Evolutionary conservation across 2,797 vertebrate genomes (phyloP).

Genomic region (Peromyscus eremicus): DNA sequence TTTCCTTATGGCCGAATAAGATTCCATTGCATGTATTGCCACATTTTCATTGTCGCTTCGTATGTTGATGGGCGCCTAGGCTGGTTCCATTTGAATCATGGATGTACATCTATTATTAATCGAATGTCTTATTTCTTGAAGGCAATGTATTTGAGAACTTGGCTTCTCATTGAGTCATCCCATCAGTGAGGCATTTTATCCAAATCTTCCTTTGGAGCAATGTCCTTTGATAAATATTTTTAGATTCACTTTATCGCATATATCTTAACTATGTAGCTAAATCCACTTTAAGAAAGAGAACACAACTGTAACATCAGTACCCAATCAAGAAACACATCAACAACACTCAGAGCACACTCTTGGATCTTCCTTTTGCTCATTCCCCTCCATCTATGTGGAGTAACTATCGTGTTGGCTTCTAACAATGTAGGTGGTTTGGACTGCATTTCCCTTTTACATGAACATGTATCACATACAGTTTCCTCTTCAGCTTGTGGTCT

Average conservation of each 20-base stretch:
- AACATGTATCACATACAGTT: background rate
- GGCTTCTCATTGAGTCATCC: background rate
- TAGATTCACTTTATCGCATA: constrained; percentile 20
- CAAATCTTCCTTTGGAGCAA: background rate
- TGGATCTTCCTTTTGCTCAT: background rate
- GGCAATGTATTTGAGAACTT: background rate
- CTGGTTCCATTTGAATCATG: background rate
- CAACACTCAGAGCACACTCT: background rate
- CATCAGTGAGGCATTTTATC: constrained; percentile 1
- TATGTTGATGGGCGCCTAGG: background rate
- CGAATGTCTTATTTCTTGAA: background rate
- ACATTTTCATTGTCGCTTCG: background rate
- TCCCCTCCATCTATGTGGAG: background rate
- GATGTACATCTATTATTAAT: background rate
- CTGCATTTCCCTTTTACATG: background rate
- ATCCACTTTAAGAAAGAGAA: background rate
- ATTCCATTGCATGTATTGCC: background rate
- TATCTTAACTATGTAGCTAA: background rate
- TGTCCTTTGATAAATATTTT: constrained; percentile 18
- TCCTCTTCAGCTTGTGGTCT: background rate
- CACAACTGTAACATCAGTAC: background rate
- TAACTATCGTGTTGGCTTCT: background rate
- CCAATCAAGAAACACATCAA: background rate
- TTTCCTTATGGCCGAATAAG: background rate
- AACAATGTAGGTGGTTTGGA: background rate